Evolutionary conservation across 2,797 vertebrate species (phyloP), one percentile per base, ranked within the genome.

Genomic region (Phataginus tetradactyla): DNA sequence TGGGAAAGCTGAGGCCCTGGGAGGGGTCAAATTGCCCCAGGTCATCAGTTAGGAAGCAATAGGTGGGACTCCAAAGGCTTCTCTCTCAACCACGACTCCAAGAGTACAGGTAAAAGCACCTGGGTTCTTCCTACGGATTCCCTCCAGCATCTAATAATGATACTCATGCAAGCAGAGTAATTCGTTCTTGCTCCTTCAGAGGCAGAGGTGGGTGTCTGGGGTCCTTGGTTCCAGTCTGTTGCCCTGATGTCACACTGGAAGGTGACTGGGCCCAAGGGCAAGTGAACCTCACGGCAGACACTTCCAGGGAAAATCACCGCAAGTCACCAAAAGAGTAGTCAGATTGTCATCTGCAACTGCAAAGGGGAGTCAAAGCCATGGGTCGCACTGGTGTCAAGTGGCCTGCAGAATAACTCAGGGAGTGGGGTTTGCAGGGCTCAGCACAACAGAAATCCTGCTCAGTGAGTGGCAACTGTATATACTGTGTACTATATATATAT

Each of bases 11-110:
- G n/a, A 89, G 34, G 27, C 25, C 27, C 39, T 12, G 3, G 15
- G 11, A 27, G 1, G 37, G 14, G 25, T 77, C 21, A 29, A 34
- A 39, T 32, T 32, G 20, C 12, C 84, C 64, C 29, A 94, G 53
- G 57, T 49, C 81, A 69, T 23, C 10, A 32, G 69, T 4, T 5
- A 18, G 49, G 57, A 79, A 81, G 15, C 53, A 45, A 13, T 0
- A 75, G 45, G 3, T 32, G n/a, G 37, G 53, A 57, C 10, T 34
- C 37, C 13, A 51, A 87, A 51, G 55, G 15, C 49, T 53, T 64
- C 2, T 0, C 7, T 4, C 42, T 85, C 29, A 66, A 4, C 2
- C 14, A 5, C 29, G 0, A 1, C 23, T n/a, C 37, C 0, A 25
- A 11, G 10, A 9, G 23, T 18, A 20, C 6, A 32, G 27, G 39